These are phyloP conservation scores for Nematopogon swammerdamellus DNA, from an alignment of 2,888 invertebrate genomes.

Conservation along the genomic window DNA sequence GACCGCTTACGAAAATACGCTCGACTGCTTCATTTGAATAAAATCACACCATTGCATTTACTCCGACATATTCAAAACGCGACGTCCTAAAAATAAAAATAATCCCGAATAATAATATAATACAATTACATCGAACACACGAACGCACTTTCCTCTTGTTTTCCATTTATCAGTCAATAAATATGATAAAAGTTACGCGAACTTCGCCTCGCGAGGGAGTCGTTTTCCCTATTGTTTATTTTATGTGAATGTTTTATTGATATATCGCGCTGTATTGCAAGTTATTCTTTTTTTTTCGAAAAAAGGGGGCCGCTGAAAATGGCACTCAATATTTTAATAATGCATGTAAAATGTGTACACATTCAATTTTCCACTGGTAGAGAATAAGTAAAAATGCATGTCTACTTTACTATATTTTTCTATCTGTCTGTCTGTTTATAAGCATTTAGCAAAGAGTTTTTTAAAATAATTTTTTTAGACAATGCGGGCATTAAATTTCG, in stretches of 20 bases:
- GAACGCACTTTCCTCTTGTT: conserved; percentile 40
- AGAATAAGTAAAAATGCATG: no score
- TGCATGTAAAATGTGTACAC: no score
- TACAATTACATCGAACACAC: conserved; percentile 23
- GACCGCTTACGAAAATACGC: no score
- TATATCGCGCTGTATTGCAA: neutral
- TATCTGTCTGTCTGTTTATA: no score
- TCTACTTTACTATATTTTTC: no score
- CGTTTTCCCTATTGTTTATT: conserved; percentile 46
- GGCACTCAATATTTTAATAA: no score
- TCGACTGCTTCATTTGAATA: neutral
- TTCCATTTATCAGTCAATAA: conserved; percentile 53
- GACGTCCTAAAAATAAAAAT: neutral
- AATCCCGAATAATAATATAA: neutral
- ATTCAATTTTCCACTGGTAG: no score
- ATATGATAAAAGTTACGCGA: conserved; percentile 54
- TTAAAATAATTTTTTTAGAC: no score
- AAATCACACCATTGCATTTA: neutral
- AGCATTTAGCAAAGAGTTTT: no score
- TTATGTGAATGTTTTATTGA: conserved; percentile 13
- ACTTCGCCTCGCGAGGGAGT: conserved; percentile 38
- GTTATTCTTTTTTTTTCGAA: no score
- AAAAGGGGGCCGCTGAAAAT: no score
- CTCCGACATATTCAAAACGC: neutral
- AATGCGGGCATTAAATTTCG: no score